Evolutionary conservation across 1,140 invertebrate genomes (phyloP).

Genomic region (Trinorchestia longiramus): DNA sequence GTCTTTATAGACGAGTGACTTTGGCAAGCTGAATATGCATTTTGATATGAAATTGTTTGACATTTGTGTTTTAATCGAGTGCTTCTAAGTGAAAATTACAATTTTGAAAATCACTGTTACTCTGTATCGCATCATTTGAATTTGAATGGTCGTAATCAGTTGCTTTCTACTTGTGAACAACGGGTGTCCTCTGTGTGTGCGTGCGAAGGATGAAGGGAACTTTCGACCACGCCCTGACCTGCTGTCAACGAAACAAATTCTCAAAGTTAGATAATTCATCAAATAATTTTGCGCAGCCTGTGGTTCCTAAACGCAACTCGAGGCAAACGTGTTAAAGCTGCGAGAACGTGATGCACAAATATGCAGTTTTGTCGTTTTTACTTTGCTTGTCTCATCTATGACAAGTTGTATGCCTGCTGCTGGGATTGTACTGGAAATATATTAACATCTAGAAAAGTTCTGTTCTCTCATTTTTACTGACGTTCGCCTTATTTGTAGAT

Average conservation of each 20-base stretch:
- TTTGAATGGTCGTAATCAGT: background rate
- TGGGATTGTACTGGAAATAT: background rate
- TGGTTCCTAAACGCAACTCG: background rate
- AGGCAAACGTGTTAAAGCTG: background rate
- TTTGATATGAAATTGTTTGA: background rate
- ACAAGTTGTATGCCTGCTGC: background rate
- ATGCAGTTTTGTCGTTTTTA: background rate
- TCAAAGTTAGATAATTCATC: background rate
- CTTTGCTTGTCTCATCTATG: too few relatives aligned
- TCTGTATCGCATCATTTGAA: background rate
- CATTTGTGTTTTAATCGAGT: background rate
- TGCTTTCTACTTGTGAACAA: background rate
- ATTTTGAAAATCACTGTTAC: background rate
- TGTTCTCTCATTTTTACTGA: background rate
- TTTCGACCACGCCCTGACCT: background rate
- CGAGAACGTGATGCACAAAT: background rate
- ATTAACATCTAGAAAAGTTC: background rate
- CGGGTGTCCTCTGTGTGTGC: background rate
- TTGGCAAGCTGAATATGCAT: background rate
- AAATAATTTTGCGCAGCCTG: background rate
- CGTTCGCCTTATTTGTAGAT: background rate
- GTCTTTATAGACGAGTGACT: background rate
- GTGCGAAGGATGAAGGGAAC: background rate
- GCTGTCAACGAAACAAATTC: background rate
- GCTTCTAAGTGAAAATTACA: background rate